A percentile compares a stretch with the other conserved stretches of the same genome.
Conservation (phyloP, 2,888 invertebrate species). For the Chrysolina americana region DNA sequence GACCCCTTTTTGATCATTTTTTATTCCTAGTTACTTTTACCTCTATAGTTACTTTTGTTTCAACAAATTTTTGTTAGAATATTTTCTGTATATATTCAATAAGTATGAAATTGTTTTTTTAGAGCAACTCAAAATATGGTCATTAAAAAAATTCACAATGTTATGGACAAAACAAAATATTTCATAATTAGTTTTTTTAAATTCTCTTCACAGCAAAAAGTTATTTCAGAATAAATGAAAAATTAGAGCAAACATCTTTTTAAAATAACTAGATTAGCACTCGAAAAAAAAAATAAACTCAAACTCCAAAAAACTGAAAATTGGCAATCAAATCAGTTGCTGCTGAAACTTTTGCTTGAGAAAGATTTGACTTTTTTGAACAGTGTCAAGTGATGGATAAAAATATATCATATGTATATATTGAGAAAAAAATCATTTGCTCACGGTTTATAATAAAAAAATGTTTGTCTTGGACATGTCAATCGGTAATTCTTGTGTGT, state of each 20-base stretch:
- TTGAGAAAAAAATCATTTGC: neutral
- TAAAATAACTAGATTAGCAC: too few species aligned
- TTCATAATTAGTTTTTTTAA: neutral
- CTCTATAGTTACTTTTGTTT: neutral
- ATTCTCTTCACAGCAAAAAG: too few species aligned
- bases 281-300: too few species aligned
- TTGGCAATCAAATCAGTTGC: too few species aligned
- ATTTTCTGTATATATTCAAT: neutral
- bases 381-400: neutral
- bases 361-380: too few species aligned
- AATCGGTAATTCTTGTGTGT: neutral
- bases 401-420: neutral
- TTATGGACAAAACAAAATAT: conserved; percentile 8
- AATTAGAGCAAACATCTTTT: too few species aligned
- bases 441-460: neutral
- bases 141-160: neutral
- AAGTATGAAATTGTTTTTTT: conserved; percentile 3
- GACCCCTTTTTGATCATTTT: neutral
- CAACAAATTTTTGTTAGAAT: neutral
- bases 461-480: neutral
- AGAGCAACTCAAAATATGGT: neutral
- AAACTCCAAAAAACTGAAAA: too few species aligned
- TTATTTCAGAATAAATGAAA: too few species aligned
- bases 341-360: too few species aligned
- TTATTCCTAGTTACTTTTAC: neutral